Percentiles rank a stretch among this genome's conserved stretches.
Evolutionary conservation across 1,140 invertebrate genomes (phyloP).

Genomic region (Artemia franciscana): DNA sequence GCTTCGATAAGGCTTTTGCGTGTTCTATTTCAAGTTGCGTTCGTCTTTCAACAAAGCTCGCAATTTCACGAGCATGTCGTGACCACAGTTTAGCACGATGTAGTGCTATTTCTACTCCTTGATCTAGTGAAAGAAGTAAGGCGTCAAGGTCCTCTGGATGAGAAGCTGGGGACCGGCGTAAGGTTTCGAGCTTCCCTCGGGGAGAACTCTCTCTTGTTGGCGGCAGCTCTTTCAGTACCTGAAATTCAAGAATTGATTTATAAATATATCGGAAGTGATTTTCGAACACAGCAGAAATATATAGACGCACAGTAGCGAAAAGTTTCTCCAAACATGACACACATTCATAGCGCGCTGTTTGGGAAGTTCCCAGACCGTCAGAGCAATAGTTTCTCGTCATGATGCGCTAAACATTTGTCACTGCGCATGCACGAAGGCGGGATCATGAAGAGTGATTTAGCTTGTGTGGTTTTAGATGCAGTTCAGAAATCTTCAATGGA

Average conservation of each 20-base stretch:
- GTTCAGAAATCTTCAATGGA: too few species aligned
- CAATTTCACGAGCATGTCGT: constrained; percentile 29
- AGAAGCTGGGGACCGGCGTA: constrained; percentile 2
- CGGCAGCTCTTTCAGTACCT: constrained; percentile 10
- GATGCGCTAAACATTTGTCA: too few species aligned
- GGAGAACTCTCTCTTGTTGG: not conserved
- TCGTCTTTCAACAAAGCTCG: constrained; percentile 28
- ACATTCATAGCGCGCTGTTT: too few species aligned
- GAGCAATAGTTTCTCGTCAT: too few species aligned
- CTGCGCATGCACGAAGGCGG: too few species aligned
- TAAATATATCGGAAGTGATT: too few species aligned
- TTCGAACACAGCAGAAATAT: constrained; percentile 1
- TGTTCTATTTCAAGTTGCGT: constrained; percentile 26
- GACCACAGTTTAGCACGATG: constrained; percentile 30
- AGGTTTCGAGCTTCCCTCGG: not conserved
- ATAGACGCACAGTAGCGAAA: not conserved
- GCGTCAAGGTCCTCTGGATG: constrained; percentile 11
- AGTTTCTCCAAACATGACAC: too few species aligned
- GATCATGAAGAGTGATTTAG: too few species aligned
- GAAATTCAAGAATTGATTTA: too few species aligned
- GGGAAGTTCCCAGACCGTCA: too few species aligned
- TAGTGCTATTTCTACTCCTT: constrained; percentile 27
- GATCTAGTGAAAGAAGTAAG: constrained; percentile 20
- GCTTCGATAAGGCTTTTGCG: constrained; percentile 25
- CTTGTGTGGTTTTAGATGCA: too few species aligned